A percentile compares a stretch with the other conserved stretches of the same genome.
phyloP scores from a whole-genome alignment of 2,113 vertebrate genomes.

The Syngnathus typhle region DNA sequence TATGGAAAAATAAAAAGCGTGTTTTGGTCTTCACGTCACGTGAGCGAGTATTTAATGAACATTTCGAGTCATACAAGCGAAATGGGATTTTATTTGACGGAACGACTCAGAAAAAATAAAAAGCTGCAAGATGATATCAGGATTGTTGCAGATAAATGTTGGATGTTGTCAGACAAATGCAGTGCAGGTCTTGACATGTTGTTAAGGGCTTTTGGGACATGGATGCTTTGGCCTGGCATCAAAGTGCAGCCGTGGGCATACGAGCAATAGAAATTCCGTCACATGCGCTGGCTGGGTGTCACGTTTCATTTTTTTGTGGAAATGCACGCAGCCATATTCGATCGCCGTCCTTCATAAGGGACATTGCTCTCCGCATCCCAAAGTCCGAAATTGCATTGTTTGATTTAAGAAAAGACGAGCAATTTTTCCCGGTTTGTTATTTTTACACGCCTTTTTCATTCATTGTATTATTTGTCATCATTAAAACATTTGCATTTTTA shows the following conservation, averaged over 20 bases:
- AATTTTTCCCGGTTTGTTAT: neutral
- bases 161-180: conserved; percentile 47
- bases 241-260: conserved; percentile 35
- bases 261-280: conserved; percentile 49
- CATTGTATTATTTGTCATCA: neutral
- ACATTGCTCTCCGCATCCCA: neutral
- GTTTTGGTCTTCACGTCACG: conserved; percentile 23
- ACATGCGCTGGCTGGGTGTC: conserved; percentile 47
- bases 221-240: conserved; percentile 52
- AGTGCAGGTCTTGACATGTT: conserved; percentile 39
- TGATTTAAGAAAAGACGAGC: neutral
- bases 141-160: conserved; percentile 20
- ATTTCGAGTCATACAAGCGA: neutral
- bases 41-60: neutral
- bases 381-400: too few relatives aligned
- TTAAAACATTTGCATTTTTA: neutral
- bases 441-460: neutral
- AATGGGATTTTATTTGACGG: neutral
- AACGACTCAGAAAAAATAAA: neutral
- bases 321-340: conserved; percentile 19
- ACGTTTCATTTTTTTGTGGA: conserved; percentile 37
- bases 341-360: conserved; percentile 12
- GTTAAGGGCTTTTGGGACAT: conserved; percentile 32
- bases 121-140: neutral
- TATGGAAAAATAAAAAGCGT: conserved; percentile 39